These are phyloP conservation scores for Caenorhabditis doughertyi DNA, from an alignment of 2,888 invertebrate species.

Conservation along the genomic window DNA sequence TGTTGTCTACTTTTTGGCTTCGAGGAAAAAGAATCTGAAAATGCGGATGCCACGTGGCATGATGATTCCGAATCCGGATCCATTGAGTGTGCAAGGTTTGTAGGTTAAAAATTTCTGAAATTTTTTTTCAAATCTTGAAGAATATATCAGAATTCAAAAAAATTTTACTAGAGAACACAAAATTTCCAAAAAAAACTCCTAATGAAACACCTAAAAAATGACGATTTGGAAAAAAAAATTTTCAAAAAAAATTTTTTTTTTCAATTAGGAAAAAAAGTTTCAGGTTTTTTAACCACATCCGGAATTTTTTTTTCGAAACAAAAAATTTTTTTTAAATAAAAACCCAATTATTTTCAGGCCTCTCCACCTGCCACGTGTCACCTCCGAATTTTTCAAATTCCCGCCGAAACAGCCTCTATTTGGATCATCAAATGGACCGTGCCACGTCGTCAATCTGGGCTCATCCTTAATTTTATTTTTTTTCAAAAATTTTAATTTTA, in stretches of 20 bases:
- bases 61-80: conserved; percentile 35
- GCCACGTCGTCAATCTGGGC: conserved; percentile 32
- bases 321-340: not conserved
- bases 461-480: conserved; percentile 12
- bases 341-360: not conserved
- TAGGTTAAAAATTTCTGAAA: not conserved
- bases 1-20: conserved; percentile 28
- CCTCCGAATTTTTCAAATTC: conserved; percentile 1
- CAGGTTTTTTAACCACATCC: no score
- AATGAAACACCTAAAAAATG: no score
- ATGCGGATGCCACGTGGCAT: not conserved
- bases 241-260: no score
- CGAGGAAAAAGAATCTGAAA: not conserved
- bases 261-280: no score
- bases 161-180: no score
- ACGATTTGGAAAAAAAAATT: no score
- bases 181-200: no score
- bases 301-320: no score
- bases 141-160: no score
- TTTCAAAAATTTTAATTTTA: no score
- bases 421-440: conserved; percentile 39
- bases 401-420: conserved; percentile 16
- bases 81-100: conserved; percentile 55
- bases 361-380: conserved; percentile 19
- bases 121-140: no score